Evolutionary conservation across 2,888 invertebrate species (phyloP), one percentile per base, ranked within the genome.

Genomic region (Drosophila neonasuta): DNA sequence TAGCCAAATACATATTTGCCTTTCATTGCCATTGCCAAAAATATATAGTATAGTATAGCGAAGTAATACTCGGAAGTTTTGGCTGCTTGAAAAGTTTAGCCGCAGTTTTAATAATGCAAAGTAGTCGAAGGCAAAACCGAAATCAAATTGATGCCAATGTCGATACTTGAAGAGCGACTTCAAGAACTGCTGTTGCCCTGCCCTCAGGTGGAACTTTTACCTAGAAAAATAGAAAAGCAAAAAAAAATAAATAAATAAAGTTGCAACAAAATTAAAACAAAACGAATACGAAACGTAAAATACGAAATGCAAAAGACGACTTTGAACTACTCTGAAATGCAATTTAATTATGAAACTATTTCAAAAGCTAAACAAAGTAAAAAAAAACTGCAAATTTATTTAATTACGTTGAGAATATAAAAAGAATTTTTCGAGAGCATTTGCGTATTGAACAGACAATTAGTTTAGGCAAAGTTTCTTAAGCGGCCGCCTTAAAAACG

Each of bases 31-130:
- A 63, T 58, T 56, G 65, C 54, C 57, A 50, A 39, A 56, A 62
- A 56, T 46, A 36, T 6, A 6, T 6, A 36, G 36, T n/a, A n/a
- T 36, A 36, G 36, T 36, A 24, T 4, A 24, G 24, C 4, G 24
- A 24, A 24, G 24, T 24, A 24, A 5, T 24, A 3, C 58, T 58
- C 42, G 2, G 5, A 74, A 75, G 71, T 59, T 79, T 24, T 11
- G 58, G 45, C 60, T 63, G 57, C 68, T 58, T 44, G 66, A 74
- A 82, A 80, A 82, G 71, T 80, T 80, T 57, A 52, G 69, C 64
- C 71, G 82, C 77, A 85, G 74, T 86, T 72, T 68, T 72, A 80
- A 82, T 86, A 80, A 77, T 70, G 66, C 77, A 74, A 68, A 86
- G 86, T 77, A 80, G 68, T 67, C 70, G 55, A 68, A 77, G 34